A percentile compares a stretch with the other conserved stretches of the same genome.
Evolutionary conservation across 2,113 vertebrate species (phyloP).

Genomic region (Rhynchomys soricoides): DNA sequence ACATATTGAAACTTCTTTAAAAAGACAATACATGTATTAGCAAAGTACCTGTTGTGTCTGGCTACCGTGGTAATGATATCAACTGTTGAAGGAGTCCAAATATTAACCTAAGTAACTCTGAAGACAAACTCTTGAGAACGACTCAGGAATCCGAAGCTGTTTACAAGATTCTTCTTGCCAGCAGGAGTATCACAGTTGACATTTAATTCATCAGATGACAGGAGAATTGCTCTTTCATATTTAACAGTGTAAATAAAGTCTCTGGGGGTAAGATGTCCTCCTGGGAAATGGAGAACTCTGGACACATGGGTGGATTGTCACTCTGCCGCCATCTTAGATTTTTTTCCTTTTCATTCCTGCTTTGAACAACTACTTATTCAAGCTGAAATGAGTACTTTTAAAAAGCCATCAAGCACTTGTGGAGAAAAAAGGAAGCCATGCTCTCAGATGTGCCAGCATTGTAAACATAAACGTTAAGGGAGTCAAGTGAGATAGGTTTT

Average conservation of each 20-base stretch:
- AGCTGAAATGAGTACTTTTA: neutral
- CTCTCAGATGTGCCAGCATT: constrained; percentile 1
- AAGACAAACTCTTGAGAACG: constrained; percentile 15
- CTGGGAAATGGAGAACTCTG: neutral
- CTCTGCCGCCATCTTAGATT: neutral
- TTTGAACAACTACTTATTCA: neutral
- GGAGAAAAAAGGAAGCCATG: neutral
- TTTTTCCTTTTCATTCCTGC: neutral
- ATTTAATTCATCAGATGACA: constrained; percentile 56
- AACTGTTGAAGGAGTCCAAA: constrained; percentile 51
- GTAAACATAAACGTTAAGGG: neutral
- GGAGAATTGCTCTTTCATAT: neutral
- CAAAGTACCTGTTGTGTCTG: constrained; percentile 64
- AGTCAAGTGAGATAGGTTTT: neutral
- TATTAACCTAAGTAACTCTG: constrained; percentile 40
- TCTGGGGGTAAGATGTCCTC: neutral
- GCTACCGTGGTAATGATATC: neutral
- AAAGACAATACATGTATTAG: constrained; percentile 22
- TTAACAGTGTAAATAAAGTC: constrained; percentile 54
- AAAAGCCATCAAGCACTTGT: neutral
- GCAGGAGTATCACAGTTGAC: constrained; percentile 17
- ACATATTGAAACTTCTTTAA: constrained; percentile 45
- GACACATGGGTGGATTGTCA: neutral
- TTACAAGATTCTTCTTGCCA: constrained; percentile 52
- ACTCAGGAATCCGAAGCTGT: constrained; percentile 46